Conservation (phyloP, 2,113 vertebrate genomes). For the Bucco capensis region DNA sequence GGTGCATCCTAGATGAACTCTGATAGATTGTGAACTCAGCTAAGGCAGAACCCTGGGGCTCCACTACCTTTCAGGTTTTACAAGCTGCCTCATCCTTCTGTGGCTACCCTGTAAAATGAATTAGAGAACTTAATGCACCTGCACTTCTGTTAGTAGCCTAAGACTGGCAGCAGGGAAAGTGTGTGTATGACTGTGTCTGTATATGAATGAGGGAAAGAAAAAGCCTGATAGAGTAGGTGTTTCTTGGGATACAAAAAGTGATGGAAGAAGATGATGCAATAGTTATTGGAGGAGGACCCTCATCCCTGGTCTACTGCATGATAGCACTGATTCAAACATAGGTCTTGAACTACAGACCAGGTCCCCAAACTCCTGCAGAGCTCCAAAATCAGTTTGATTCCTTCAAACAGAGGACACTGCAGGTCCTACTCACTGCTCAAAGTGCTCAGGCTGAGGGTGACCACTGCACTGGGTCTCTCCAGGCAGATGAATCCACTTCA, state of each 20-base stretch:
- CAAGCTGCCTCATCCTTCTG: background rate
- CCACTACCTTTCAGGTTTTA: background rate
- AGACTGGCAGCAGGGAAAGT: rapidly evolving
- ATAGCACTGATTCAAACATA: background rate
- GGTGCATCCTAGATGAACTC: rapidly evolving
- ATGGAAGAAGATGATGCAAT: background rate
- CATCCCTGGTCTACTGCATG: background rate
- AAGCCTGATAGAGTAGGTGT: background rate
- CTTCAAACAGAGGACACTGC: rapidly evolving
- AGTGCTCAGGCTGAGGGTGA: rapidly evolving
- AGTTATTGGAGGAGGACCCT: background rate
- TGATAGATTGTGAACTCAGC: background rate
- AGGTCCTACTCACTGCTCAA: rapidly evolving
- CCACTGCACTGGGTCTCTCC: background rate
- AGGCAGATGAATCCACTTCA: background rate
- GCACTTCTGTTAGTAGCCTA: background rate
- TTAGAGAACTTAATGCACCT: background rate
- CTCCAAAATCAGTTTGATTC: background rate
- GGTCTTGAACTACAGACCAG: background rate
- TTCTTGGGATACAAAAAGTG: background rate
- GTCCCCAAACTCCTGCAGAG: background rate
- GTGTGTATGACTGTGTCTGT: rapidly evolving
- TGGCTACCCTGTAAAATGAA: background rate
- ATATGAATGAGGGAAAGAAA: rapidly evolving
- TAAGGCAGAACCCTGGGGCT: background rate